These are phyloP conservation scores for Zygaena filipendulae DNA, from an alignment of 2,888 invertebrate species.

Conservation along the genomic window DNA sequence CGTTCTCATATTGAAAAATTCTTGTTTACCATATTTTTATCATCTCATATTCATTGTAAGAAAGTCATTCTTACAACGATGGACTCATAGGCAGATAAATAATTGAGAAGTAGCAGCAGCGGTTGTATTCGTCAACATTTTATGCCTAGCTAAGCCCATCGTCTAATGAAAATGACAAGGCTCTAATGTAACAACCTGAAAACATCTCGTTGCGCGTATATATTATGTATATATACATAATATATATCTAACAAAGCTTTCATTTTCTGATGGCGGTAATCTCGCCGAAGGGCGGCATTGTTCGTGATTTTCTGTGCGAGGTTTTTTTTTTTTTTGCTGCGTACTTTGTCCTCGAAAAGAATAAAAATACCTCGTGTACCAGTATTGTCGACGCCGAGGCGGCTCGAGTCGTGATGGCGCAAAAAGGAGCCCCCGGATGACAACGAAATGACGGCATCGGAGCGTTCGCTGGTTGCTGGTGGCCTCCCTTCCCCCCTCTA, in stretches of 20 bases:
- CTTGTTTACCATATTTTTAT: too few relatives aligned
- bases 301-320: constrained; percentile 57
- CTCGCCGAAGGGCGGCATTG: constrained; percentile 64
- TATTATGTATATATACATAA: too few relatives aligned
- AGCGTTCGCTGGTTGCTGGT: constrained; percentile 46
- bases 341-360: constrained; percentile 56
- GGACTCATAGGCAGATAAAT: too few relatives aligned
- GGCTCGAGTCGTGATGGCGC: constrained; percentile 52
- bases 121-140: constrained; percentile 38
- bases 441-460: constrained; percentile 57
- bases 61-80: too few relatives aligned
- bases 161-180: constrained; percentile 56
- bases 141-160: constrained; percentile 32
- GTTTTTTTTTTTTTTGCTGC: constrained; percentile 41
- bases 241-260: constrained; percentile 59
- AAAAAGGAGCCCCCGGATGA: constrained; percentile 60
- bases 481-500: constrained; percentile 35
- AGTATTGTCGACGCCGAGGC: constrained; percentile 58
- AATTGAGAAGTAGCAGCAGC: too few relatives aligned
- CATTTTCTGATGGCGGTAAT: constrained; percentile 68
- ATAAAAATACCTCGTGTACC: constrained; percentile 52
- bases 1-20: too few relatives aligned
- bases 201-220: constrained; percentile 51
- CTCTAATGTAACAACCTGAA: constrained; percentile 61
- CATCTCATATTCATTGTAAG: too few relatives aligned